Evolutionary conservation across 2,888 invertebrate genomes (phyloP).

Genomic region (Nephrotoma flavescens): DNA sequence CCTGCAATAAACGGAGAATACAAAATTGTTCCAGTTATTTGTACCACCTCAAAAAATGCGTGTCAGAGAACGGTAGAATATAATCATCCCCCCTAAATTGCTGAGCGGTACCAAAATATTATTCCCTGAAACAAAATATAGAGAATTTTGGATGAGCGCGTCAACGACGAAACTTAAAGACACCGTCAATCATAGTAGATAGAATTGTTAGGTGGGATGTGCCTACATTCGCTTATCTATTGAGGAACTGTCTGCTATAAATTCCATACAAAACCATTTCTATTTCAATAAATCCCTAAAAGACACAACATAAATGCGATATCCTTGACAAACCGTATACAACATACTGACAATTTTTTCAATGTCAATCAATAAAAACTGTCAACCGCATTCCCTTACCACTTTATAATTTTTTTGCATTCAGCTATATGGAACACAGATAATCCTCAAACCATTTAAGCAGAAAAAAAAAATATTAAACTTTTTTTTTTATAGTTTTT

Average conservation of each 20-base stretch:
- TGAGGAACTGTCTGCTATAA: neutral
- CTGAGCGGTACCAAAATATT: too few relatives aligned
- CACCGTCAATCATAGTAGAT: too few relatives aligned
- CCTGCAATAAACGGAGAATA: too few relatives aligned
- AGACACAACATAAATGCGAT: neutral
- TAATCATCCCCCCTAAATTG: too few relatives aligned
- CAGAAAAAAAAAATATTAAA: neutral
- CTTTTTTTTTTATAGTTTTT: neutral
- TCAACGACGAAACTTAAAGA: too few relatives aligned
- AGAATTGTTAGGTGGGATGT: neutral
- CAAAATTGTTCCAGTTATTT: too few relatives aligned
- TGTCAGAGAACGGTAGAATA: too few relatives aligned
- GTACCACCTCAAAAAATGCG: too few relatives aligned
- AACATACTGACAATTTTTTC: neutral
- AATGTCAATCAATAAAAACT: neutral
- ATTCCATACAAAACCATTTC: neutral
- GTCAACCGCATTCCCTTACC: neutral
- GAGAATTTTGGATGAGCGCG: too few relatives aligned
- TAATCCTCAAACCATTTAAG: neutral
- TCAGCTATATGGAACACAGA: neutral
- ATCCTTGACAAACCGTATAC: neutral
- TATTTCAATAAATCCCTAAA: neutral
- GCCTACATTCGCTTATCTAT: neutral
- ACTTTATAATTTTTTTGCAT: neutral
- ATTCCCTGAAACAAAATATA: too few relatives aligned